These are phyloP conservation scores for Hycleus cichorii DNA, from an alignment of 1,140 invertebrate species.

Conservation along the genomic window DNA sequence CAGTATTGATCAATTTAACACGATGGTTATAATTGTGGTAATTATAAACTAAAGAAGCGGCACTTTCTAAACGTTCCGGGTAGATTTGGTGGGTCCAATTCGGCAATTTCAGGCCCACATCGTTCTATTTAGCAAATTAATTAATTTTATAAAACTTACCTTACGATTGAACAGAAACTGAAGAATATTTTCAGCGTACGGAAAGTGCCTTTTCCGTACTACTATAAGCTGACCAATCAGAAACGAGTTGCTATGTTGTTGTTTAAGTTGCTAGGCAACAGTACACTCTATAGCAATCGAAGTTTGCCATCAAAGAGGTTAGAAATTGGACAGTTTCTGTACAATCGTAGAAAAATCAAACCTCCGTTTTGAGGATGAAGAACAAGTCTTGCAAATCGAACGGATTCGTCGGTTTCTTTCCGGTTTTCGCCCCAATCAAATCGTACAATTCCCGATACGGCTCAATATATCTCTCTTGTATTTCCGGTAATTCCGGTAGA, in stretches of 20 bases:
- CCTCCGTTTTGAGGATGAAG: slow-evolving; percentile 24
- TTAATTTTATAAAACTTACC: neutral
- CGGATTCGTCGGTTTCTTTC: slow-evolving; percentile 22
- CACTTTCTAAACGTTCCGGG: slow-evolving; percentile 23
- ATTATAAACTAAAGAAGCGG: slow-evolving; percentile 20
- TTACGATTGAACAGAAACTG: too few species aligned
- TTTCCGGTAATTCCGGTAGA: slow-evolving; percentile 7
- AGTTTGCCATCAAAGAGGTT: neutral
- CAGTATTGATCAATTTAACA: slow-evolving; percentile 16
- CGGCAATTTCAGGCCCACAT: slow-evolving; percentile 30
- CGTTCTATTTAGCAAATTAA: slow-evolving; percentile 5
- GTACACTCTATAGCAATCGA: too few species aligned
- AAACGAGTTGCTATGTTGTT: too few species aligned
- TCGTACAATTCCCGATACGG: slow-evolving; percentile 23
- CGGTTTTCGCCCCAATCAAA: slow-evolving; percentile 27
- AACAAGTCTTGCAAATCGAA: slow-evolving; percentile 25
- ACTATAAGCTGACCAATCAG: too few species aligned
- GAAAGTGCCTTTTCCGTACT: too few species aligned
- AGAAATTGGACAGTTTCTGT: neutral
- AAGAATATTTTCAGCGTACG: too few species aligned
- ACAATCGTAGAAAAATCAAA: neutral
- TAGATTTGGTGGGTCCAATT: slow-evolving; percentile 31
- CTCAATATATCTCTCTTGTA: slow-evolving; percentile 22
- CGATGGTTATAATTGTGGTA: slow-evolving; percentile 22
- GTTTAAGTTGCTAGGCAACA: too few species aligned